Evolutionary conservation across 30 jellyfish, hydroid and myxozoan species (phyloP), one percentile per base, ranked within the genome.

Genomic region (Phacellophora camtschatica): DNA sequence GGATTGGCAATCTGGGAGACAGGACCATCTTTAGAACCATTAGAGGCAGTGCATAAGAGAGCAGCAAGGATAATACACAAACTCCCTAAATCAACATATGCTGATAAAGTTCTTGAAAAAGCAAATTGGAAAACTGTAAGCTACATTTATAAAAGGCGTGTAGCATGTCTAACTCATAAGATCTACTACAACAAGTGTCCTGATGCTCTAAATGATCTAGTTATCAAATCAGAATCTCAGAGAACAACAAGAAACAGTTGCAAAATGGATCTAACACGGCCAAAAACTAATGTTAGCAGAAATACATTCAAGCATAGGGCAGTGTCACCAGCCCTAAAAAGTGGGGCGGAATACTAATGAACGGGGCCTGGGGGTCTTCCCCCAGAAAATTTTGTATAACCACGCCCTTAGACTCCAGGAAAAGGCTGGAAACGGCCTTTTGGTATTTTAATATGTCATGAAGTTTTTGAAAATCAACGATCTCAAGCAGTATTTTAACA

Each of bases 11-110:
- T 68, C 24, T 68, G 66, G 71, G 82, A 67, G 7, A 16, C 69
- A 12, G 69, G 82, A 5, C 23, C 70, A 8, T 41, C 82, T n/a
- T 35, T 22, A 24, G 82, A 68, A 46, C 25, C 57, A 11, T 22
- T 71, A 16, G 85, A 71, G 39, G 49, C 32, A 71, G 71, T 71
- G 66, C 85, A 48, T 19, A 23, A 45, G 39, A 71, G 85, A 48
- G 72, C 70, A 8, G 82, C 82, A 34, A 20, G 24, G 49, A 7
- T 64, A 8, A 64, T 64, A 3, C 66, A 64, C 49, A 68, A 68
- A 48, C n/a, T 68, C 32, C 82, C 82, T n/a, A 68, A 35, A 25
- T 15, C 16, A 4, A 41, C 82, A 5, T 25, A 8, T 16, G 57
- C 32, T 4, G 68, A 36, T 11, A 25, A 68, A 7, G 34, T 68